These are phyloP conservation scores for Astropecten irregularis DNA, from an alignment of 53 echinoderm and acorn worm genomes.

Conservation along the genomic window DNA sequence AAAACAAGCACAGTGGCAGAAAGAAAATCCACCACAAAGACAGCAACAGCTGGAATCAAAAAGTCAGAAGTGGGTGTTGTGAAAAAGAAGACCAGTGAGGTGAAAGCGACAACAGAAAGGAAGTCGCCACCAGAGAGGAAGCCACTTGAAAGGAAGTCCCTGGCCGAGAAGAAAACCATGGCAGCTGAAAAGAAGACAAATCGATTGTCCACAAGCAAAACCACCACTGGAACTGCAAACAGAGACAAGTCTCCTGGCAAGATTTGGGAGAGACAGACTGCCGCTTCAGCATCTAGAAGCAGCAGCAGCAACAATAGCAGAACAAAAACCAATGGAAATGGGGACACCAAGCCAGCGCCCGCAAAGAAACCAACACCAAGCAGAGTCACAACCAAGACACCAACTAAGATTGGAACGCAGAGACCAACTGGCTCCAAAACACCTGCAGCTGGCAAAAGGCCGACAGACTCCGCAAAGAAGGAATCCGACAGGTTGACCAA, in stretches of 20 bases:
- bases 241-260: conserved; percentile 48
- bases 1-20: conserved; percentile 41
- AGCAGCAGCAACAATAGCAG: conserved; percentile 49
- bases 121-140: conserved; percentile 22
- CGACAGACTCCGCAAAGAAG: conserved; percentile 70
- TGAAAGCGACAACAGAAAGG: conserved; percentile 38
- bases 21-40: conserved; percentile 47
- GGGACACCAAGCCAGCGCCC: conserved; percentile 31
- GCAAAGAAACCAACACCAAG: conserved; percentile 30
- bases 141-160: conserved; percentile 26
- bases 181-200: conserved; percentile 44
- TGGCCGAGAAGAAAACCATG: conserved; percentile 38
- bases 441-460: conserved; percentile 49
- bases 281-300: conserved; percentile 45
- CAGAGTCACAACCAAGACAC: conserved; percentile 34
- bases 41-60: background rate
- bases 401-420: conserved; percentile 74
- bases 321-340: conserved; percentile 45
- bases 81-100: conserved; percentile 37
- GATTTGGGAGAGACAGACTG: conserved; percentile 19
- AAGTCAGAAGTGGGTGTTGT: background rate
- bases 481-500: conserved; percentile 63
- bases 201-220: conserved; percentile 1
- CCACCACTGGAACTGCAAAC: conserved; percentile 1
- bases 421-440: conserved; percentile 84